Evolutionary conservation across 2,888 invertebrate genomes (phyloP), one percentile per base, ranked within the genome.

Genomic region (Parasteatoda lunata): DNA sequence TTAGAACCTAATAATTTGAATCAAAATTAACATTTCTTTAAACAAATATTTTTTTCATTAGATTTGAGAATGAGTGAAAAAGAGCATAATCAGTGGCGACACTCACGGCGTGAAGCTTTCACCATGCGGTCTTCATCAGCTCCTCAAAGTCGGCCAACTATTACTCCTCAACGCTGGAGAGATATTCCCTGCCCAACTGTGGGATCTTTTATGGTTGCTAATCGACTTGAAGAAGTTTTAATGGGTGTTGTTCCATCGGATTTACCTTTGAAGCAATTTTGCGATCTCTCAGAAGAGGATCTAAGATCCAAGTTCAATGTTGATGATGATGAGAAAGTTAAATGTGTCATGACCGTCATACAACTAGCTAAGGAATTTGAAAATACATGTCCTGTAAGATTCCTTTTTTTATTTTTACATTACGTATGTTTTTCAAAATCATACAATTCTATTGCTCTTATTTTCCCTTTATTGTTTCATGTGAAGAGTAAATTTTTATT

Each of bases 231-330:
- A 30, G 88, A 88, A 52, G 88, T 88, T 3, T 65, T 88, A 47
- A 79, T 79, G 77, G 88, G 88, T 9, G 81, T 88, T 48, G 85
- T 88, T 3, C 88, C 88, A 15, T 85, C 88, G 7, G 88, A 88
- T 66, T 65, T 85, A 47, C 84, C 88, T 48, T 52, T 88, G n/a
- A 70, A 84, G 45, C 82, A 85, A 71, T 88, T 88, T 54, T 88
- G 88, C 64, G 15, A 13, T 9, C 77, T 88, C 8, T 73, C 77
- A 8, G 88, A 88, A 47, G 78, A 82, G 13, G 82, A 78, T 15
- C 51, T 88, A 13, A 85, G 72, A 70, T 78, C 79, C 30, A 88
- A 82, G 51, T 88, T 84, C 51, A 84, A 77, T 82, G 82, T 88
- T 11, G 84, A 84, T 76, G 82, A 84, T 65, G 59, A 73, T 54